A percentile compares a stretch with the other conserved stretches of the same genome.
These are phyloP conservation scores for mouse (Mus musculus) DNA, from an alignment of 2,113 vertebrate genomes.

Conservation along the genomic window GRCm39 chr14:61600501-61601000, in stretches of 20 bases:
- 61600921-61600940: not conserved
- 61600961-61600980: not conserved
- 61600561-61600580: not conserved
- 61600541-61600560: not conserved
- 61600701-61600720: not conserved
- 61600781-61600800: not conserved
- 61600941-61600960: not conserved
- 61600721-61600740: constrained; percentile 22
- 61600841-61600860: not conserved
- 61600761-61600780: constrained; percentile 33
- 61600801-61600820: not conserved
- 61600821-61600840: not conserved
- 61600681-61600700: not conserved
- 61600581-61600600: not conserved
- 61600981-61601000: not conserved
- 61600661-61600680: not conserved
- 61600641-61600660: not conserved
- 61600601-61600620: constrained; percentile 29
- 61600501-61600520: not conserved
- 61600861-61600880: not conserved
- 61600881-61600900: not conserved
- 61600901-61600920: not conserved
- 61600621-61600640: not conserved
- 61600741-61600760: not conserved
- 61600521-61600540: not conserved